Evolutionary conservation across 2,888 invertebrate genomes (phyloP).

Genomic region (Dryadula phaetusa): DNA sequence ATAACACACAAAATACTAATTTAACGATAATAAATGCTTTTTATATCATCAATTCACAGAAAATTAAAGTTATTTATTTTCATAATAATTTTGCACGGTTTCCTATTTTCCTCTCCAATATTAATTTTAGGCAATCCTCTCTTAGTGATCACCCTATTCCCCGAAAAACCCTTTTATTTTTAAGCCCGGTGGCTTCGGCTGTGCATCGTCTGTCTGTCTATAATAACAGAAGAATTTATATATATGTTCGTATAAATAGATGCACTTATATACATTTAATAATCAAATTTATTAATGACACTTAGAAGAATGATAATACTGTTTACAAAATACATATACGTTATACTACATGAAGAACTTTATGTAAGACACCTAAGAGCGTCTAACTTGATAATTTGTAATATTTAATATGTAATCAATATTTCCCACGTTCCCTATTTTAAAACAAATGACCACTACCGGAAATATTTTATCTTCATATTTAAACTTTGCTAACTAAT

Average conservation of each 20-base stretch:
- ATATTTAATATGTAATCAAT: constrained; percentile 36
- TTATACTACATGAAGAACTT: background rate
- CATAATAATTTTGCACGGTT: too few relatives aligned
- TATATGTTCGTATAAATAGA: background rate
- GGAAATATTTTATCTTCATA: constrained; percentile 47
- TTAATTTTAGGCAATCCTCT: too few relatives aligned
- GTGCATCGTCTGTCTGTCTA: too few relatives aligned
- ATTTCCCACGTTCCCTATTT: constrained; percentile 53
- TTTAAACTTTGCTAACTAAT: constrained; percentile 15
- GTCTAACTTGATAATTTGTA: background rate
- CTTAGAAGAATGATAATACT: background rate
- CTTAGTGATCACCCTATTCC: too few relatives aligned
- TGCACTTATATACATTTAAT: background rate
- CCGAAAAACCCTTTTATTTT: too few relatives aligned
- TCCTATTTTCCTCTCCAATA: too few relatives aligned
- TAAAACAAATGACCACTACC: constrained; percentile 43
- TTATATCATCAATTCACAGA: too few relatives aligned
- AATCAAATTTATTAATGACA: constrained; percentile 8
- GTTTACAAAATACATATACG: background rate
- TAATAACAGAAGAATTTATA: too few relatives aligned
- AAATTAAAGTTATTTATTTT: too few relatives aligned
- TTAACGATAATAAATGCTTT: too few relatives aligned
- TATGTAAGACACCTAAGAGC: background rate
- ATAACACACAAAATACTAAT: too few relatives aligned
- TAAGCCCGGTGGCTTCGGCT: too few relatives aligned